Evolutionary conservation across 30 jellyfish, hydroid and myxozoan species (phyloP), one percentile per base, ranked within the genome.

Genomic region (Cassiopea andromeda): DNA sequence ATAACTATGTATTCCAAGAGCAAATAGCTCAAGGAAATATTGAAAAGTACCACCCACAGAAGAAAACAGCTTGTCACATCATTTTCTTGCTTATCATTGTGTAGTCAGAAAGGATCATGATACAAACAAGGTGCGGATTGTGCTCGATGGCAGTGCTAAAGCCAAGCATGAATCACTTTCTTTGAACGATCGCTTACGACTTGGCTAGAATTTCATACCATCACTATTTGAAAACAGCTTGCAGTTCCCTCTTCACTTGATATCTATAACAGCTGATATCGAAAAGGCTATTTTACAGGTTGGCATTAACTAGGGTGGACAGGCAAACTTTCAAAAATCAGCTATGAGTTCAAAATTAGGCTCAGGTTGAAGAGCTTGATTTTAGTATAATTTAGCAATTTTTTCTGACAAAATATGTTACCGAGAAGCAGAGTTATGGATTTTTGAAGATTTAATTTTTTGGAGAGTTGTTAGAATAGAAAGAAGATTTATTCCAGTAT

Each of bases 221-320:
- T 46, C 67, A 15, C 44, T 87, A 58, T 46, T 66, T 47, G 82
- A 76, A 6, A 75, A 45, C 9, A 48, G 50, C 44, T 47, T 48
- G 38, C 45, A 73, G 13, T 59, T 87, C 45, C 48, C 92, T 43
- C 50, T n/a, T 17, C 69, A 87, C 48, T 6, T 46, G 58, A 81
- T 59, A 14, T 73, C 83, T 44, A 3, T 60, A 2, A 48, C 83
- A 38, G 60, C 79, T n/a, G 94, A 87, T 75, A 69, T 46, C n/a
- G 94, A 87, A 59, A 87, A 76, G 45, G 92, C 83, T 19, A 76
- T 87, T 47, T 61, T 74, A 69, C 83, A 87, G 59, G 77, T 75
- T 7, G 85, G 43, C 14, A 60, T 76, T 16, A 77, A 87, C 12
- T 46, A 74, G n/a, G n/a, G n/a, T n/a, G n/a, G n/a, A n/a, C n/a